Percentiles rank a stretch among this genome's conserved stretches.
Conservation (phyloP, 1,140 invertebrate species). For the Dysdera silvatica region DNA sequence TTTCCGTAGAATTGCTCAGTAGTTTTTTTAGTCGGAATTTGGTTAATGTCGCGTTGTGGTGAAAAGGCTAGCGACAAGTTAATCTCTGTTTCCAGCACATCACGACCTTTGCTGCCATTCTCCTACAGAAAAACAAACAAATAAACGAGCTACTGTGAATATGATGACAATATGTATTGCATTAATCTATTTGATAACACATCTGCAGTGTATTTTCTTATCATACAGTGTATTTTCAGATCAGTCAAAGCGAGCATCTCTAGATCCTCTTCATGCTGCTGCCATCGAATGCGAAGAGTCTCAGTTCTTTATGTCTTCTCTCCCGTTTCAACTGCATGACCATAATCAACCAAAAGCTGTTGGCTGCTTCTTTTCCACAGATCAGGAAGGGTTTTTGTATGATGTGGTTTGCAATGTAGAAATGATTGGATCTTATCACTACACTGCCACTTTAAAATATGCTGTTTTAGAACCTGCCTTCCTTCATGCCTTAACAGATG, state of each 20-base stretch:
- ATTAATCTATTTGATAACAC: background rate
- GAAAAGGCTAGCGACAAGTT: no score
- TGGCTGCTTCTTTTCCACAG: conserved; percentile 45
- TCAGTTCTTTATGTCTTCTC: background rate
- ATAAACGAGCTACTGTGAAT: no score
- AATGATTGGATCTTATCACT: conserved; percentile 51
- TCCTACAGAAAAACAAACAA: no score
- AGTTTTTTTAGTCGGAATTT: no score
- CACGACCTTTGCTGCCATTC: no score
- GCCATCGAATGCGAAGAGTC: conserved; percentile 6
- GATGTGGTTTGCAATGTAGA: conserved; percentile 43
- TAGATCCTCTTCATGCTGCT: conserved; percentile 25
- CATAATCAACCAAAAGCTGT: conserved; percentile 6
- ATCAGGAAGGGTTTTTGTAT: conserved; percentile 54
- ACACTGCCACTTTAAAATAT: conserved; percentile 59
- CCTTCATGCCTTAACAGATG: conserved; percentile 64
- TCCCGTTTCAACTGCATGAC: background rate
- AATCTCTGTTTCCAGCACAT: no score
- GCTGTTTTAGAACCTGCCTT: conserved; percentile 59
- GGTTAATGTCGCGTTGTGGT: no score
- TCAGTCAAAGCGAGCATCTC: background rate
- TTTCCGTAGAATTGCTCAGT: no score
- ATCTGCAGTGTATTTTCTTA: background rate
- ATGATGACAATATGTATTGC: background rate
- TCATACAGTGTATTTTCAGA: conserved; percentile 7